phyloP scores from a whole-genome alignment of 2,888 invertebrate species.

The Gortyna flavago region DNA sequence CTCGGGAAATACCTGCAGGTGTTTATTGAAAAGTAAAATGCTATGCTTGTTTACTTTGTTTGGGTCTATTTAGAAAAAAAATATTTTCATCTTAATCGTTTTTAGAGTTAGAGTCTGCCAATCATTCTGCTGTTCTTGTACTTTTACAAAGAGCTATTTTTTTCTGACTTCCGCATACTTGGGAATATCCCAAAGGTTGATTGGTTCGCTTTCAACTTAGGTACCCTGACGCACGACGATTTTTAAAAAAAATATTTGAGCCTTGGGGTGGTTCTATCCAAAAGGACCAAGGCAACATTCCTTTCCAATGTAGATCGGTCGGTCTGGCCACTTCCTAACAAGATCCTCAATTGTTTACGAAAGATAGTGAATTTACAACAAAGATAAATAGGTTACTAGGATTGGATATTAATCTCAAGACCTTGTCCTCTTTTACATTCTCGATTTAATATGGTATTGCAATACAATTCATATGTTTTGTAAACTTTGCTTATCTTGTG shows the following conservation, averaged over 20 bases:
- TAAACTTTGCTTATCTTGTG: conserved; percentile 28
- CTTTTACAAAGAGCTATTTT: too few species aligned
- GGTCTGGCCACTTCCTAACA: neutral
- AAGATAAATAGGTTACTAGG: conserved; percentile 38
- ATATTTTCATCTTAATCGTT: neutral
- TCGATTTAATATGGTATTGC: conserved; percentile 34
- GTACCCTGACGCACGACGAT: neutral
- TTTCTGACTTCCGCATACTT: neutral
- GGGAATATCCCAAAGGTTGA: neutral
- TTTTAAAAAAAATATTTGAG: neutral
- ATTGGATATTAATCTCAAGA: conserved; percentile 31
- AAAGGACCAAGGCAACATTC: neutral
- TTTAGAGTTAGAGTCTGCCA: neutral
- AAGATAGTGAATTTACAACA: conserved; percentile 20
- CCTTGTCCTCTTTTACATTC: conserved; percentile 48
- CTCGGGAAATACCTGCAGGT: conserved; percentile 50
- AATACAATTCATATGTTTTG: conserved; percentile 33
- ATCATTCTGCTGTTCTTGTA: neutral
- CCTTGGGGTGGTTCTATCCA: neutral
- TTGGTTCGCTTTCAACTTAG: neutral
- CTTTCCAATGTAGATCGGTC: neutral
- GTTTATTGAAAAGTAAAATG: conserved; percentile 52
- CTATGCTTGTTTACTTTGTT: conserved; percentile 19
- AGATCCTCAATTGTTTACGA: conserved; percentile 32
- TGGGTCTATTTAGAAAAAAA: neutral